phyloP scores from a whole-genome alignment of 2,888 invertebrate species.

The Ornithoptera priamus region DNA sequence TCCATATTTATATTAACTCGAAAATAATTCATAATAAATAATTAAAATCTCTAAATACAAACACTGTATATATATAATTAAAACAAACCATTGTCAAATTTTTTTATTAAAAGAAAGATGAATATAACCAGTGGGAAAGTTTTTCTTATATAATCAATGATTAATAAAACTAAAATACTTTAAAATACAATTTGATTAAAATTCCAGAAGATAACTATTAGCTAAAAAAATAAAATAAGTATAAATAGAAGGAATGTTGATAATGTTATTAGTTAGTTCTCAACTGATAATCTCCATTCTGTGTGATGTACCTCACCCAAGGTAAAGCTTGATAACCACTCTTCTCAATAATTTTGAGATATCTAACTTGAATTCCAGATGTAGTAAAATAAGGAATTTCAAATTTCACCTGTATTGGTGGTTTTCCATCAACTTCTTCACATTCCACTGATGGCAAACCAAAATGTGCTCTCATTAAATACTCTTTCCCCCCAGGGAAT shows the following conservation, averaged over 20 bases:
- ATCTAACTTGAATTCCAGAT: constrained; percentile 98
- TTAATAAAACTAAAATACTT: constrained; percentile 52
- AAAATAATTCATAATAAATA: too few species aligned
- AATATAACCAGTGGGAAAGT: constrained; percentile 20
- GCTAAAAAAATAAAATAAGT: constrained; percentile 35
- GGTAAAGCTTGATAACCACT: constrained; percentile 99
- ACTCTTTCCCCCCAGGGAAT: constrained; percentile 99
- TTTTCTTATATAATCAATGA: constrained; percentile 34
- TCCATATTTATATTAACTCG: too few species aligned
- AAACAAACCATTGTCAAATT: constrained; percentile 21
- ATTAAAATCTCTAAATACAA: too few species aligned
- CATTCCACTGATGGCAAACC: constrained; percentile 97
- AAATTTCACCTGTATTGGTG: constrained; percentile 99
- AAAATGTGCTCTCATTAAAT: constrained; percentile 98
- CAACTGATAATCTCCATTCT: constrained; percentile 98
- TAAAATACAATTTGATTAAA: constrained; percentile 55
- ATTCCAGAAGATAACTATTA: constrained; percentile 43
- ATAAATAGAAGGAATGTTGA: constrained; percentile 50
- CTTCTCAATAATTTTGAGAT: constrained; percentile 98
- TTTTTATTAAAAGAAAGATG: constrained; percentile 33
- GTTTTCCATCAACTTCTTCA: constrained; percentile 96
- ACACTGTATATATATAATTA: background rate
- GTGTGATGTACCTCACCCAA: constrained; percentile 99
- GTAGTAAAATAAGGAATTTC: constrained; percentile 99
- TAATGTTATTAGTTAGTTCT: constrained; percentile 86